Base-by-base conservation (phyloP, 2,113 vertebrate species). In the Solea solea region DNA sequence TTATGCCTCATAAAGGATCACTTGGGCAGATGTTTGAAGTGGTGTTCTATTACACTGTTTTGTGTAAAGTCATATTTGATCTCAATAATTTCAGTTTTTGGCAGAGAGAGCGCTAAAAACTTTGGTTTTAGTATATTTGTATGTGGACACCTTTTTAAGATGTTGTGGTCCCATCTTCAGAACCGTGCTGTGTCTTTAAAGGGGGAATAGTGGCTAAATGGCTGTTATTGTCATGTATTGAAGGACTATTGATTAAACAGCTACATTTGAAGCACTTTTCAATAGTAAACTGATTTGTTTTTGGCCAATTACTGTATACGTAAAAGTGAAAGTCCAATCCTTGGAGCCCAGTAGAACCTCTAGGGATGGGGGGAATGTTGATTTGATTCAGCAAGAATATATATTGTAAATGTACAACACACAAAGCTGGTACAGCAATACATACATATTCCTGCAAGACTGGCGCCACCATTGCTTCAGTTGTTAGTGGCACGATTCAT, bases 21-120 rank as follows among this genome's bases (percentile, higher is more conserved):
- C 28, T 53, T 41, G 11, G 62, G 41, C 82, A 81, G 81, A 78
- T 84, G 78, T 90, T 85, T 80, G 53, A 72, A 74, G 64, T 74
- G 52, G 39, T 72, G 45, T 60, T 74, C 14, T 42, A 65, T 52
- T 54, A 12, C 12, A 27, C 42, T 57, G 7, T 63, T 48, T 76
- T 42, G 12, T 50, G 70, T 57, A 27, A 52, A 42, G 52, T 57
- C 41, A 45, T 72, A 49, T 39, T 56, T 57, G 48, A 74, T 64
- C 34, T 52, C 12, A 48, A 42, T 13, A 64, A 64, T n/a, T 48
- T 54, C 44, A 55, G 25, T 64, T 62, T 67, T 39, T 11, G 11
- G n/a, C 40, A 27, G 10, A 54, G 49, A 51, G 27, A 52, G 15
- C 15, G 11, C 11, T 12, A 39, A 64, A 41, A 9, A 14, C 27